A percentile compares a stretch with the other conserved stretches of the same genome.
phyloP scores from a whole-genome alignment of 2,797 vertebrate genomes.

The Macroramphosus scolopax region DNA sequence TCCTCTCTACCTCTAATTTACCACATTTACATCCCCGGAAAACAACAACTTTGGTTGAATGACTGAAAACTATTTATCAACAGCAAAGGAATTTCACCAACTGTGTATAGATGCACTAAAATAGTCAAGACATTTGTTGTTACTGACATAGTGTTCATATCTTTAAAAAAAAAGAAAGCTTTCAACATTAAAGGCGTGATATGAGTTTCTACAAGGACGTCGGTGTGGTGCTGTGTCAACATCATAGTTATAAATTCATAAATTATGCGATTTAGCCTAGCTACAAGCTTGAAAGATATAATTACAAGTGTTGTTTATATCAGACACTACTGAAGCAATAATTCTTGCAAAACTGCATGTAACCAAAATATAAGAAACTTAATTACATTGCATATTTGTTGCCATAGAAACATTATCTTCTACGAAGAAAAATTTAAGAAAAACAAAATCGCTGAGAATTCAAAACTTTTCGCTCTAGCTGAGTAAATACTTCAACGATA shows the following conservation, averaged over 20 bases:
- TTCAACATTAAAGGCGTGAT: slow-evolving; percentile 27
- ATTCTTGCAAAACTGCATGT: slow-evolving; percentile 63
- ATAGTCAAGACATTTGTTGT: slow-evolving; percentile 17
- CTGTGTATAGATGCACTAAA: slow-evolving; percentile 37
- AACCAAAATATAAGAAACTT: slow-evolving; percentile 76
- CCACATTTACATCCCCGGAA: slow-evolving; percentile 60
- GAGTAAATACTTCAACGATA: slow-evolving; percentile 66
- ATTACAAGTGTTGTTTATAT: slow-evolving; percentile 50
- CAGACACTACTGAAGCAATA: slow-evolving; percentile 64
- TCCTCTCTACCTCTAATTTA: slow-evolving; percentile 65
- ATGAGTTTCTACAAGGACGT: slow-evolving; percentile 43
- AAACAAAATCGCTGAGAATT: slow-evolving; percentile 74
- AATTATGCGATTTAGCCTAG: slow-evolving; percentile 51
- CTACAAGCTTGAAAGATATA: slow-evolving; percentile 60
- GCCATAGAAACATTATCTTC: slow-evolving; percentile 74
- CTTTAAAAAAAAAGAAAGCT: slow-evolving; percentile 37
- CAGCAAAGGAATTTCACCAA: slow-evolving; percentile 16
- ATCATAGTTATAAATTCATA: slow-evolving; percentile 65
- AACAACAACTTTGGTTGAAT: slow-evolving; percentile 61
- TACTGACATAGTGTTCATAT: slow-evolving; percentile 35
- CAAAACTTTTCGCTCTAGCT: slow-evolving; percentile 58
- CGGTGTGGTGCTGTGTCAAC: slow-evolving; percentile 41
- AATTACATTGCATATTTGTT: slow-evolving; percentile 76
- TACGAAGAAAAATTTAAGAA: slow-evolving; percentile 72
- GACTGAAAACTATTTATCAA: slow-evolving; percentile 21